Conservation (phyloP, 2,888 invertebrate genomes). For the Acrocyrtus sp. region DNA sequence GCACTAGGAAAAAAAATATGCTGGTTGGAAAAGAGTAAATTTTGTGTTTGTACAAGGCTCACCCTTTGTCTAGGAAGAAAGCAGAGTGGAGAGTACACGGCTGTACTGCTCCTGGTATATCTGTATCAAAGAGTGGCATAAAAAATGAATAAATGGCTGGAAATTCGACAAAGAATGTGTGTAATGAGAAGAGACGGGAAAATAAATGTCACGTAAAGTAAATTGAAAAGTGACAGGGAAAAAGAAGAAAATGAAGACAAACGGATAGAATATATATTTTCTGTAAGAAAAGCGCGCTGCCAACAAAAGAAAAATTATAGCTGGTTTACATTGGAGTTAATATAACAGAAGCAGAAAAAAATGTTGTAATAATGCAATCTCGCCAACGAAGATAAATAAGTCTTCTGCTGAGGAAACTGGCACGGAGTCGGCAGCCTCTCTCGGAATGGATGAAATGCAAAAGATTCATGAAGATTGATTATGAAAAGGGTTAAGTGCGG, state of each 20-base stretch:
- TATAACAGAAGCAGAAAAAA: no score
- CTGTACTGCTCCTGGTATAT: not conserved
- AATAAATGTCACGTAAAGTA: not conserved
- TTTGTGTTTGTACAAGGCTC: not conserved
- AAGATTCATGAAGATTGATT: no score
- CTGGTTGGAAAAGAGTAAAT: not conserved
- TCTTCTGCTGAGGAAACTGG: no score
- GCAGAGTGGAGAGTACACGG: no score
- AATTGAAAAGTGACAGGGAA: not conserved
- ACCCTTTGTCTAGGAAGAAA: not conserved
- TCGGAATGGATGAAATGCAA: no score
- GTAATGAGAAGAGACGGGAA: not conserved
- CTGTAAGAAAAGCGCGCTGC: not conserved
- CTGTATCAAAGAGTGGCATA: not conserved
- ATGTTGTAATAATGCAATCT: no score
- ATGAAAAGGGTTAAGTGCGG: no score
- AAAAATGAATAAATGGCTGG: no score
- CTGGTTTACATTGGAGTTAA: no score
- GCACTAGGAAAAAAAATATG: not conserved
- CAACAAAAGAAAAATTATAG: no score
- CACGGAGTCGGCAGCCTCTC: no score
- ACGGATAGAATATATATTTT: not conserved
- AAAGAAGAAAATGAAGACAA: not conserved
- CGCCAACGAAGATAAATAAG: no score
- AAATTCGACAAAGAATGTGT: not conserved